Evolutionary conservation across 2,888 invertebrate species (phyloP), one percentile per base, ranked within the genome.

Genomic region (Steinernema hermaphroditum): DNA sequence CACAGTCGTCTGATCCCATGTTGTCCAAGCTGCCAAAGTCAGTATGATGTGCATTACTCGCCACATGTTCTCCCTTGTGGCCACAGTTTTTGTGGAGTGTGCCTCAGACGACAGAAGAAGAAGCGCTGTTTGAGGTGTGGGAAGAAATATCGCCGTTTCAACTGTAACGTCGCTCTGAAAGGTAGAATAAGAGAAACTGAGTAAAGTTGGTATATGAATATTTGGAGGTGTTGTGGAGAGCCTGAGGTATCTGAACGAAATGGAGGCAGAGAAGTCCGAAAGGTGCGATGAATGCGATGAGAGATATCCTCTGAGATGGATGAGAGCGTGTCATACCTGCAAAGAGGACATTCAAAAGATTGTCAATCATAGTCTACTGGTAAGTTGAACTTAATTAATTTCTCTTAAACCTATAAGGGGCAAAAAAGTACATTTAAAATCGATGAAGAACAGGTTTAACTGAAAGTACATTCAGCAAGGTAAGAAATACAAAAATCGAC

Each of bases 71-170:
- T 54, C 16, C 54, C 54, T 4, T 54, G 54, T 24, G 54, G 54
- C 27, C 54, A 54, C 27, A 54, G 24, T 2, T 24, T 22, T 8
- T 54, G 54, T 27, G 24, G 2, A 6, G 27, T 27, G 2, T 54
- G 54, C 22, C 24, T 54, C 6, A 22, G 27, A 24, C 22, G 12
- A 6, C 24, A 54, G 2, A 12, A 6, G 22, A 54, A 24, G 54
- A 54, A 54, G 27, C 54, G 54, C 16, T 54, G 54, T 24, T 16
- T 24, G 54, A 22, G 54, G 2, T 54, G 54, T 16, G 54, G 54
- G 6, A 8, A 6, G 24, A 54, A 54, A 24, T 54, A 24, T 27
- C 19, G 54, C 6, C 6, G 19, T 2, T 54, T 54, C 27, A 54
- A 27, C 24, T 6, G 6, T 2, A 54, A 54, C 27, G 22, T 24